These are phyloP conservation scores for Columba livia DNA, from an alignment of 2,113 vertebrate genomes.

Conservation along the genomic window DNA sequence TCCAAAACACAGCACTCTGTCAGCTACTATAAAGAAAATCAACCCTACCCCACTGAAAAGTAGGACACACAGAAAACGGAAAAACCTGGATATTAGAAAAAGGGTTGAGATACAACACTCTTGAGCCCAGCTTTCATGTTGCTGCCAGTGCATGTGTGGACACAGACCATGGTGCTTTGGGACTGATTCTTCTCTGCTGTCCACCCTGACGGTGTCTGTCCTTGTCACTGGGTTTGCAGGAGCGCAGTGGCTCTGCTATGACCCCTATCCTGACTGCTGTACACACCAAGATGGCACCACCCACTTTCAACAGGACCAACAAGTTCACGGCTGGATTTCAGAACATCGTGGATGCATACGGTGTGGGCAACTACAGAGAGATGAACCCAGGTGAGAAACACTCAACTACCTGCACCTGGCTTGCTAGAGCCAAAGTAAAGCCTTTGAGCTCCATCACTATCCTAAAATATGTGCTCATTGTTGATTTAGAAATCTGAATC, in stretches of 20 bases:
- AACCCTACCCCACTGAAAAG: too few species aligned
- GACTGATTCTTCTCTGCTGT: accelerated
- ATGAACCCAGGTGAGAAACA: slow-evolving; percentile 89
- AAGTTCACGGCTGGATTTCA: slow-evolving; percentile 98
- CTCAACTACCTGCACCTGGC: background rate
- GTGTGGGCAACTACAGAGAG: slow-evolving; percentile 93
- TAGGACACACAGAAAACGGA: background rate
- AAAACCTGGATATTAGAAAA: background rate
- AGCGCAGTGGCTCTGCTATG: slow-evolving; percentile 91
- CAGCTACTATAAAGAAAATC: too few species aligned
- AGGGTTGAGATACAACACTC: background rate
- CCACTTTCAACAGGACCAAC: slow-evolving; percentile 97
- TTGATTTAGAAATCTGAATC: background rate
- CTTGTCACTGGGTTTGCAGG: slow-evolving; percentile 67
- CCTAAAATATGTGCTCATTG: background rate
- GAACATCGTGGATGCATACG: slow-evolving; percentile 95
- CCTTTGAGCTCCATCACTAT: background rate
- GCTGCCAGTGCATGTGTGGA: background rate
- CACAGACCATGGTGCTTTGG: background rate
- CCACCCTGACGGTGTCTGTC: background rate
- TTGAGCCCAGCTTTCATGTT: background rate
- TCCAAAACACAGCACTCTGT: too few species aligned
- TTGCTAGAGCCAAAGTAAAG: background rate
- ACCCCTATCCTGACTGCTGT: slow-evolving; percentile 90
- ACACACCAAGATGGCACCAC: slow-evolving; percentile 89